A percentile compares a stretch with the other conserved stretches of the same genome.
Evolutionary conservation across 2,113 vertebrate genomes (phyloP).

Genomic region (Psilopogon haemacephalus): DNA sequence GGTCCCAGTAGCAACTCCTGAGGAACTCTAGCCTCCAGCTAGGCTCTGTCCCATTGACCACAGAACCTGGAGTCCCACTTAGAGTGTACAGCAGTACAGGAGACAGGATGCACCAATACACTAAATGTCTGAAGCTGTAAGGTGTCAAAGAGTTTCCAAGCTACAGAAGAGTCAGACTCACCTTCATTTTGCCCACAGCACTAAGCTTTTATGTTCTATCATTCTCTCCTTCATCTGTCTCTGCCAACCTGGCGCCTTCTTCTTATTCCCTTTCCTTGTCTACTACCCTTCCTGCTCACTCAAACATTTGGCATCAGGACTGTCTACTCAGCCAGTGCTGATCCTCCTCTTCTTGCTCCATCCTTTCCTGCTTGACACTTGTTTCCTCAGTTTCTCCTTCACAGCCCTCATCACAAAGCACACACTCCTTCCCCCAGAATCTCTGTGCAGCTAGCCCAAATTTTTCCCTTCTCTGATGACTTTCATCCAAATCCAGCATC

Average conservation of each 20-base stretch:
- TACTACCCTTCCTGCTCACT: not conserved
- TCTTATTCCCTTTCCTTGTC: not conserved
- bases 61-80: not conserved
- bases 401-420: not conserved
- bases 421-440: not conserved
- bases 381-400: not conserved
- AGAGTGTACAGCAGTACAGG: not conserved
- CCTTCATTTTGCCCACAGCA: not conserved
- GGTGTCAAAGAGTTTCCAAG: not conserved
- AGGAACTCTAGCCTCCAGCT: no score
- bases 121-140: not conserved
- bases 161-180: not conserved
- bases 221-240: not conserved
- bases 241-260: not conserved
- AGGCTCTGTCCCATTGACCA: no score
- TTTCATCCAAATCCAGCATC: not conserved
- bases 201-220: not conserved
- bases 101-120: not conserved
- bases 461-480: not conserved
- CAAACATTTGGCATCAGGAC: not conserved
- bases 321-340: not conserved
- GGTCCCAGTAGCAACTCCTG: no score
- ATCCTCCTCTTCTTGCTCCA: not conserved
- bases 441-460: not conserved
- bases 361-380: not conserved